Base-by-base conservation (phyloP, 2,113 vertebrate species). In the Rhinoderma darwinii region DNA sequence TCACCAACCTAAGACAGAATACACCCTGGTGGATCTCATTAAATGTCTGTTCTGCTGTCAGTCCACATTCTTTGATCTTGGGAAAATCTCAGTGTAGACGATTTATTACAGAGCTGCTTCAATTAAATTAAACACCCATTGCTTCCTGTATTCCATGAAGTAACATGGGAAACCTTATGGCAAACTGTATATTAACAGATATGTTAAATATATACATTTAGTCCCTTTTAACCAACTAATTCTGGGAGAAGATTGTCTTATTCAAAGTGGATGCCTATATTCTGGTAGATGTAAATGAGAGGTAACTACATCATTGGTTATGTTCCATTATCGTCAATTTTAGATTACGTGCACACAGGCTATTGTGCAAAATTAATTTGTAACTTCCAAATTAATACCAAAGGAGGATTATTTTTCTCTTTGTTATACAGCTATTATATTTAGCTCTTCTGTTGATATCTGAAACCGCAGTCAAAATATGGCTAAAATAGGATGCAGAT, bases 21-120 rank as follows among this genome's bases (percentile, higher is more conserved):
- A 70, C 59, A 80, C 61, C 44, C 18, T 80, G 12, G 63, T 80
- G 84, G 61, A 86, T 70, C 56, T 86, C 75, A 79, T 79, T 86
- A 86, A 70, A 80, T 78, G 59, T 32, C 75, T 50, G 44, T 32
- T 68, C 32, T 80, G 43, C 84, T 79, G 75, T 68, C 74, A 66
- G 54, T 63, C 72, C 43, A 41, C 30, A n/a, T 76, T 84, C 54
- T 61, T 63, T 76, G 37, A 59, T 68, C 80, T 44, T 44, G 41
- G 41, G 41, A 47, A 75, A 43, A n/a, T 43, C 39, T 75, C n/a
- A 27, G 3, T 5, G 25, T 17, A 47, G 41, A 75, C 44, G 11
- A 47, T 75, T 75, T 44, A 75, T 44, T 75, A 17, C 41, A 27
- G 22, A 75, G 44, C 7, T 25, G 56, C 37, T 82, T 41, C 6